Evolutionary conservation across 2,797 vertebrate species (phyloP).

Genomic region (Hemibagrus guttatus): DNA sequence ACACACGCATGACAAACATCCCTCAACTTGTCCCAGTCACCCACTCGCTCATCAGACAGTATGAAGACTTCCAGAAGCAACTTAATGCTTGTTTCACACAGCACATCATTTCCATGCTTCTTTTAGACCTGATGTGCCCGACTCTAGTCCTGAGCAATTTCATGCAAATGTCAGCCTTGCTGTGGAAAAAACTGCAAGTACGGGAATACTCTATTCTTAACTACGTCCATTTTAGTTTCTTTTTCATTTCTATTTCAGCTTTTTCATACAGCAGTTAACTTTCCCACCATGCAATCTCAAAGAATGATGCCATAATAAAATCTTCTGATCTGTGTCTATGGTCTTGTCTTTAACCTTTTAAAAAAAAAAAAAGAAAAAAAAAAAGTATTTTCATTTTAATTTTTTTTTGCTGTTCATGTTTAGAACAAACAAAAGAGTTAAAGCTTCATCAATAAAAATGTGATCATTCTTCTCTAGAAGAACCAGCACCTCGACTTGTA

Average conservation of each 20-base stretch:
- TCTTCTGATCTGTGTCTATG: neutral
- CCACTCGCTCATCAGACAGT: neutral
- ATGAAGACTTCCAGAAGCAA: neutral
- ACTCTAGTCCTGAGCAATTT: neutral
- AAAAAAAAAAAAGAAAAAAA: too few relatives aligned
- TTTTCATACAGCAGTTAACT: neutral
- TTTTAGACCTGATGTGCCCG: neutral
- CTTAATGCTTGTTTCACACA: slow-evolving; percentile 57
- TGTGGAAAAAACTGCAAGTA: neutral
- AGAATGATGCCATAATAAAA: neutral
- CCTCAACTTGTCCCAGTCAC: slow-evolving; percentile 47
- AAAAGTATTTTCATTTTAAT: too few relatives aligned
- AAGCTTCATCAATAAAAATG: neutral
- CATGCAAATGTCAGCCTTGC: neutral
- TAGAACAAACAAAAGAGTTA: neutral
- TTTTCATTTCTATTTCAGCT: neutral
- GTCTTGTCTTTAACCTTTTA: neutral
- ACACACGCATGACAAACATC: slow-evolving; percentile 51
- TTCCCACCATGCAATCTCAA: neutral
- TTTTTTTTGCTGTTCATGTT: neutral
- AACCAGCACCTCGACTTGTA: neutral
- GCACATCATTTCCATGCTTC: slow-evolving; percentile 30
- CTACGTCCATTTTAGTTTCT: neutral
- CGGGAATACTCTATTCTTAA: neutral
- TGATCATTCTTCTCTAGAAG: neutral